Evolutionary conservation across 2,113 vertebrate species (phyloP).

Genomic region (Girardinichthys multiradiatus): DNA sequence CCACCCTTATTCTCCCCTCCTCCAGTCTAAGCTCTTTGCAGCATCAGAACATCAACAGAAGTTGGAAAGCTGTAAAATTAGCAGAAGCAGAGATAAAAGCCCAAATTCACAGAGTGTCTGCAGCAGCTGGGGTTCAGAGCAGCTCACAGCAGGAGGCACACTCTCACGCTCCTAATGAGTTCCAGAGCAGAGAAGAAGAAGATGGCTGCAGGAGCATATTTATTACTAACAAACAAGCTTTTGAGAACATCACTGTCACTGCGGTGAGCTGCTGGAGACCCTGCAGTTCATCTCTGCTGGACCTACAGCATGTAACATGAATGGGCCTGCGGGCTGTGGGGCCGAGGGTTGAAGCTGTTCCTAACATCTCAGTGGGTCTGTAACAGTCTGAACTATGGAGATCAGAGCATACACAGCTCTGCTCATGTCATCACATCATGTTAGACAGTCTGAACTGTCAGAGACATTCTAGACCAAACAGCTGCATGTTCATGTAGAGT

Average conservation of each 20-base stretch:
- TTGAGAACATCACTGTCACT: not conserved
- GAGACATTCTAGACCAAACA: not conserved
- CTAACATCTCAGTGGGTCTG: not conserved
- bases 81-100: constrained; percentile 15
- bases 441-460: not conserved
- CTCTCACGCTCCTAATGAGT: constrained; percentile 9
- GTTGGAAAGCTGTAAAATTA: constrained; percentile 13
- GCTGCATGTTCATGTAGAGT: too few species aligned
- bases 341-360: not conserved
- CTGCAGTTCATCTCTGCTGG: not conserved
- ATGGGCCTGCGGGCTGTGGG: not conserved
- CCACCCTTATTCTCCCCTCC: not conserved
- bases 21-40: not conserved
- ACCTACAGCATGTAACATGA: not conserved
- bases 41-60: constrained; percentile 30
- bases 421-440: not conserved
- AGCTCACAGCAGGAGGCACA: constrained; percentile 12
- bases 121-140: constrained; percentile 1
- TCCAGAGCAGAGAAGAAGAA: constrained; percentile 12
- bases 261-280: not conserved
- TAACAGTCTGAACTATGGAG: not conserved
- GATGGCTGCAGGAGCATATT: not conserved
- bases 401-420: not conserved
- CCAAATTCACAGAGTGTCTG: not conserved
- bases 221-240: constrained; percentile 4